Evolutionary conservation across 2,797 vertebrate genomes (phyloP), one percentile per base, ranked within the genome.

Genomic region (Ateles fusciceps): DNA sequence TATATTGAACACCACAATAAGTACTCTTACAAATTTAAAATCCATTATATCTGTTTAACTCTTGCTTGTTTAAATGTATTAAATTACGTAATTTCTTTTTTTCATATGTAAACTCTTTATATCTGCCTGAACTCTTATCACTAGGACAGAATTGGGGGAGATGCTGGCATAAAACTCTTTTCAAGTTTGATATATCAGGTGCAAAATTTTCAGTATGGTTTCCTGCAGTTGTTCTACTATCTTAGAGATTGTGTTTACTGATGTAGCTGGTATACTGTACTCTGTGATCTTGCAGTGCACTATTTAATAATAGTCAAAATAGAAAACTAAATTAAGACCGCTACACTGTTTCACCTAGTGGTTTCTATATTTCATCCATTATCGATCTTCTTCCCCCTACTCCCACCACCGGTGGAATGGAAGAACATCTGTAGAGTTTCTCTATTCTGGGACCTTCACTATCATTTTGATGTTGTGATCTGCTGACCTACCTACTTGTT

Each of bases 291-390:
- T 30, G 15, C 4, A 24, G 44, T 52, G 4, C 4, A 71, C 13
- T 48, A 22, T 55, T 78, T 12, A 36, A n/a, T 78, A 42, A 85
- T 13, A 78, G 55, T 76, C 44, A 78, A 92, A 92, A 22, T 79
- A 80, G 36, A 90, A 96, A 89, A 80, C n/a, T 17, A 19, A 85
- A 75, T 75, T 79, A 78, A 88, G 74, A 36, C 2, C 28, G 4
- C 30, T 50, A 50, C 19, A 5, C 52, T 89, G 4, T 50, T 79
- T 89, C 55, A 44, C 17, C 44, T 48, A 30, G 1, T 55, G 22
- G 3, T 81, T 61, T 59, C 6, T 50, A 4, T 12, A 17, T 46
- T 50, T 55, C 1, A 0, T 42, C 13, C 5, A 71, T 0, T 50
- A 4, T 5, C 24, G 30, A 42, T n/a, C 22, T 33, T 30, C 2